Evolutionary conservation across 37 sponge, comb jelly and placozoan genomes (phyloP), one percentile per base, ranked within the genome.

Genomic region (Cladorhizidae sp.): DNA sequence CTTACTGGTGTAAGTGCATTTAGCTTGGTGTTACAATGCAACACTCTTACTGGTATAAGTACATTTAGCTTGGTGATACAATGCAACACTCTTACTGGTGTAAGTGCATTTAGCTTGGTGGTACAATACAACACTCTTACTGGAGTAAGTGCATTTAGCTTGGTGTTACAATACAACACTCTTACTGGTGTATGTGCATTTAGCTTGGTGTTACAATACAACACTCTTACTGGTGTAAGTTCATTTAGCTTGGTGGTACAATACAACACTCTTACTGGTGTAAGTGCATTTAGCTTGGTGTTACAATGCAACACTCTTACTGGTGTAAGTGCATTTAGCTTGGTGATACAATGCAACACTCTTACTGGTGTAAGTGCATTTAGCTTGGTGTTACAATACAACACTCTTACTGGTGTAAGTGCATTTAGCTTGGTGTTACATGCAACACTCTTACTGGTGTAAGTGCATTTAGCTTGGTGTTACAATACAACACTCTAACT

Each of bases 211-310:
- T 33, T 14, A 29, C 70, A 70, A 26, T 75, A 69, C 61, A 55
- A 43, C 77, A 35, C 69, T 3, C 54, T 79, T 21, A 54, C 52
- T 36, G 69, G 80, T 26, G 80, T 79, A 52, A 79, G 69, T 55
- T 5, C 39, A 67, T 26, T 21, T 5, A 31, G 35, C 3, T 65
- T 33, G 12, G 3, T 84, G 15, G 43, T 70, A n/a, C 70, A 70
- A 26, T 75, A 69, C 61, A 55, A 43, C 77, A 35, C 69, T 3
- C 54, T 79, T 21, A 54, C 52, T 36, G 69, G 80, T 26, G 80
- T 79, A 52, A 79, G 69, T 55, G 39, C 39, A 67, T 26, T 21
- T 5, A 31, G 35, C 3, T 65, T 33, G 12, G n/a, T 2, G 5
- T 33, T 14, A 29, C 70, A 70, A 26, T 75, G 57, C 61, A 55